Percentiles rank a stretch among this genome's conserved stretches.
These are phyloP conservation scores for Agelas oroides DNA, from an alignment of 37 sponge, comb jelly and placozoan genomes.

Conservation along the genomic window DNA sequence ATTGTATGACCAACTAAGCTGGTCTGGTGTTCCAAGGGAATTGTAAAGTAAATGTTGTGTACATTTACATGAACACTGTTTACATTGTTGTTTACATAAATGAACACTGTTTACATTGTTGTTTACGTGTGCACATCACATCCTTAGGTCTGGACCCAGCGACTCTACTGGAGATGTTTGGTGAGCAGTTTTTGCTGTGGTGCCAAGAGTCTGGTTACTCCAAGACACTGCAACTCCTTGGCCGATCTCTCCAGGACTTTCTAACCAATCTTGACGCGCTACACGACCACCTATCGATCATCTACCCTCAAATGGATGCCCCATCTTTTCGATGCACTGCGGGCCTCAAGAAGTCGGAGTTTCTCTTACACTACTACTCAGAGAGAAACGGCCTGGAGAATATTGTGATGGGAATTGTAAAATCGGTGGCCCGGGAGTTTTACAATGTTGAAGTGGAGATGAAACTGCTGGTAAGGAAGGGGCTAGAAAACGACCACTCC, in stretches of 20 bases:
- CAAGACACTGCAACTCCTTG: constrained; percentile 79
- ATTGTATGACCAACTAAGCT: too few species aligned
- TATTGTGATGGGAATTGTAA: constrained; percentile 89
- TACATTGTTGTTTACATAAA: too few species aligned
- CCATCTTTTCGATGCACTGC: constrained; percentile 91
- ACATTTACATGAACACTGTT: too few species aligned
- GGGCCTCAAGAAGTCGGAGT: constrained; percentile 42
- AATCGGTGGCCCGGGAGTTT: constrained; percentile 80
- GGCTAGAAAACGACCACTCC: constrained; percentile 48
- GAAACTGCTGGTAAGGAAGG: constrained; percentile 37
- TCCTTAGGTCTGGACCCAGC: constrained; percentile 64
- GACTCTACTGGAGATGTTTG: constrained; percentile 87
- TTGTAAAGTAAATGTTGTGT: too few species aligned
- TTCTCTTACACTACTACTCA: constrained; percentile 87
- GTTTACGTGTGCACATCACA: neutral
- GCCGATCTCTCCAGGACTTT: constrained; percentile 85
- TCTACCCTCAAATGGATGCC: constrained; percentile 89
- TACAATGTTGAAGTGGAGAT: constrained; percentile 74
- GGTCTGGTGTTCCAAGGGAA: too few species aligned
- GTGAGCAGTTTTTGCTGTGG: constrained; percentile 89
- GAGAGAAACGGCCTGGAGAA: constrained; percentile 67
- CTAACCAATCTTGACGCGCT: constrained; percentile 89
- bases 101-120: too few species aligned
- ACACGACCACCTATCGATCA: constrained; percentile 92
- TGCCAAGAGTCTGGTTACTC: constrained; percentile 91